Evolutionary conservation across 1,140 invertebrate genomes (phyloP).

Genomic region (Drosophila mauritiana): DNA sequence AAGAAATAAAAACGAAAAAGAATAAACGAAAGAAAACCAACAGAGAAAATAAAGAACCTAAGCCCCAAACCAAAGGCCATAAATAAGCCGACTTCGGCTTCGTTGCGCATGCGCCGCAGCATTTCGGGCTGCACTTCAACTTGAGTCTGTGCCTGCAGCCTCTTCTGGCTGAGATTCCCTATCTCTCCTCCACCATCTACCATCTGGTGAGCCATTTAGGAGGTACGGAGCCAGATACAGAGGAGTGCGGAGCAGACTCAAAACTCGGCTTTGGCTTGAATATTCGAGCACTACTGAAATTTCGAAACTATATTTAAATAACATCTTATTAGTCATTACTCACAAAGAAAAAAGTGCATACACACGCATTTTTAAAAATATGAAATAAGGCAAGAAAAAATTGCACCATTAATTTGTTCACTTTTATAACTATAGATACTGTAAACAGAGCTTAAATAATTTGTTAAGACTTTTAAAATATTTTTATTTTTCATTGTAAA

Average conservation of each 20-base stretch:
- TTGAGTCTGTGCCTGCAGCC: slow-evolving; percentile 50
- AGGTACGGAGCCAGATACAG: slow-evolving; percentile 4
- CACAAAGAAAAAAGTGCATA: no score
- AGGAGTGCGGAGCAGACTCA: background rate
- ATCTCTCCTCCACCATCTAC: slow-evolving; percentile 20
- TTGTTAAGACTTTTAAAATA: no score
- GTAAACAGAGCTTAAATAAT: no score
- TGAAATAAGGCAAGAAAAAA: no score
- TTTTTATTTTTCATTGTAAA: no score
- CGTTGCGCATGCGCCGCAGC: slow-evolving; percentile 74
- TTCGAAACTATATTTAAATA: no score
- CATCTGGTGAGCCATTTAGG: slow-evolving; percentile 37
- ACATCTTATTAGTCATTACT: no score
- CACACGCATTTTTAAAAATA: no score
- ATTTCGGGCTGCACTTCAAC: slow-evolving; percentile 75
- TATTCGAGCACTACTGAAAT: background rate
- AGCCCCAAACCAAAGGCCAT: slow-evolving; percentile 75
- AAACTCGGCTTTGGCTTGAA: background rate
- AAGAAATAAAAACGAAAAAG: slow-evolving; percentile 15
- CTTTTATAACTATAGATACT: no score
- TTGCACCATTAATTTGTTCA: no score
- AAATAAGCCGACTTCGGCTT: slow-evolving; percentile 65
- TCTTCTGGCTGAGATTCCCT: slow-evolving; percentile 4
- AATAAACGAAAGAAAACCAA: slow-evolving; percentile 15
- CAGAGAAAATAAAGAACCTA: slow-evolving; percentile 30